Evolutionary conservation across 2,113 vertebrate genomes (phyloP), one percentile per base, ranked within the genome.

Genomic region (Odocoileus hemionus): DNA sequence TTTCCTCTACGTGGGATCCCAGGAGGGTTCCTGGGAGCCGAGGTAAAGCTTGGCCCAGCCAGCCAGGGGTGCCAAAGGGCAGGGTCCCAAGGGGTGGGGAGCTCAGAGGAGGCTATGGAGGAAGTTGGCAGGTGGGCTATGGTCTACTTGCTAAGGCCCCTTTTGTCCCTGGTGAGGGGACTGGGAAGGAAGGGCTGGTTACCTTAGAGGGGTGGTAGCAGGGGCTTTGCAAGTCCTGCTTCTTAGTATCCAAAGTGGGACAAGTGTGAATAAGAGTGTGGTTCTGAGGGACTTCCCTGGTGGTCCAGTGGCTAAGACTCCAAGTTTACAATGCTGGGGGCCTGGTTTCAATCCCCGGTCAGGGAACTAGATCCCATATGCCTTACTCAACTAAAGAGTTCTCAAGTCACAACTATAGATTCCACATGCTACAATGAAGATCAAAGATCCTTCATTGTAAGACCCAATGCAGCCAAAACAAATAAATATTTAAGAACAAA

Each of bases 71-170:
- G 57, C 54, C 93, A 36, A 19, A 58, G 79, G 94, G 52, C 58
- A 74, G 39, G 0, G 12, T 30, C 78, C 78, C 0, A 4, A 88
- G 57, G 6, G 1, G 6, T 28, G 15, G 26, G 26, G 21, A 1
- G 11, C 16, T 0, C 11, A 12, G 7, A 47, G 33, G 79, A 30
- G 25, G 2, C 78, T 50, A 43, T 17, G 13, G 45, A 28, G 14
- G 84, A 87, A 61, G n/a, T 30, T 26, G 45, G 26, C 10, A 1
- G 6, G 14, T 15, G 61, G 45, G 7, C 87, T 84, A 6, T 23
- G 33, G 12, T 28, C 52, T 39, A 12, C 17, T 45, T 16, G 36
- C 7, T 7, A 82, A 45, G 30, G 28, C 52, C 25, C 16, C 43
- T 61, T 58, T 39, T n/a, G 15, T 54, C 11, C 39, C 33, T 45